phyloP scores from a whole-genome alignment of 1,140 invertebrate species.

The Colletes latitarsis region DNA sequence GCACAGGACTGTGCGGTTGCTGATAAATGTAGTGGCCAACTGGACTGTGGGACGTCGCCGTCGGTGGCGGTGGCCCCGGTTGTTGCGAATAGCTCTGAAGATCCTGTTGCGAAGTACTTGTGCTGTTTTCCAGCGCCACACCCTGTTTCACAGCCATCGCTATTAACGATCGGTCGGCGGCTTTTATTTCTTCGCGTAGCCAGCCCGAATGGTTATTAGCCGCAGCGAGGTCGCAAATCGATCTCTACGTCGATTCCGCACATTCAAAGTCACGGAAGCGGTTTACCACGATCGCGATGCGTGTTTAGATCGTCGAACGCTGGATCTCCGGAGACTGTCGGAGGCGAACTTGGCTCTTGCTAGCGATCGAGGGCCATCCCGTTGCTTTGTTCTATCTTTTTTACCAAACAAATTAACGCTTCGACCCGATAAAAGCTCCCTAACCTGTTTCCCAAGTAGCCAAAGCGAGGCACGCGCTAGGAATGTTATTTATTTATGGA shows the following conservation, averaged over 20 bases:
- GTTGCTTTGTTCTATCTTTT: too few species aligned
- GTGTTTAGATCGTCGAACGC: not conserved
- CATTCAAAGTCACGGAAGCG: conserved; percentile 40
- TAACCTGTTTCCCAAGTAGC: too few species aligned
- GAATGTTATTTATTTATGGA: too few species aligned
- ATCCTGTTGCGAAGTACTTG: conserved; percentile 79
- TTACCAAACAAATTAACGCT: too few species aligned
- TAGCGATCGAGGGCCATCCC: too few species aligned
- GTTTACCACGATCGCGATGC: conserved; percentile 33
- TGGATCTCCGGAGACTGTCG: not conserved
- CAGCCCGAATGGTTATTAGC: conserved; percentile 37
- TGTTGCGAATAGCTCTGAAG: conserved; percentile 77
- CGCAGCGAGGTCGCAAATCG: conserved; percentile 49
- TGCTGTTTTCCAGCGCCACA: conserved; percentile 84
- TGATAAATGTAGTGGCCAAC: conserved; percentile 78
- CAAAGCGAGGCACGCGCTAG: too few species aligned
- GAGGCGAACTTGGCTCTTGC: not conserved
- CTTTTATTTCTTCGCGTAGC: conserved; percentile 24
- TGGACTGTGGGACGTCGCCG: conserved; percentile 79
- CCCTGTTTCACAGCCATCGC: conserved; percentile 80
- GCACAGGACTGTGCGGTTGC: conserved; percentile 77
- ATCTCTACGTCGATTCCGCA: conserved; percentile 45
- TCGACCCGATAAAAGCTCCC: too few species aligned
- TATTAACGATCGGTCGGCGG: conserved; percentile 62
- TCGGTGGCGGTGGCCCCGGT: conserved; percentile 78